Evolutionary conservation across 2,113 vertebrate species (phyloP).

Genomic region (Cochlearius cochlearius): DNA sequence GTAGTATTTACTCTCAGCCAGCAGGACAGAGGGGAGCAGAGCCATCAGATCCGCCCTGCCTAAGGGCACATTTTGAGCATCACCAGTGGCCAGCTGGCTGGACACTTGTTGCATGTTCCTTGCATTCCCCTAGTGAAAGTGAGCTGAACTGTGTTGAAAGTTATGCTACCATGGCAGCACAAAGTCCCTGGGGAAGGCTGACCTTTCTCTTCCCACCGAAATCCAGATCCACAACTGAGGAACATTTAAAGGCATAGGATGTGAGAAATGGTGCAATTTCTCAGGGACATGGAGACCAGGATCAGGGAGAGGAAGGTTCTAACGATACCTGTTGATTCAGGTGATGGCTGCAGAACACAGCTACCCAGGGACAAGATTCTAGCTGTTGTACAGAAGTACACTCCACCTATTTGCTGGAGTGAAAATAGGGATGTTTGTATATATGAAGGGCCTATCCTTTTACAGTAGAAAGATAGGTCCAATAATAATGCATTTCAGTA

Average conservation of each 20-base stretch:
- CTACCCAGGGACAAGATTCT: neutral
- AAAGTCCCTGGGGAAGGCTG: neutral
- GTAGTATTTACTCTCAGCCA: neutral
- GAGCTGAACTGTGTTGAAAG: neutral
- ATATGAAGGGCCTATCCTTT: neutral
- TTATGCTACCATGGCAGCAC: neutral
- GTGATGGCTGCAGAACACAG: neutral
- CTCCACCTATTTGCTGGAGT: neutral
- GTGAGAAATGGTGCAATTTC: neutral
- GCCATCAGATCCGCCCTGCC: neutral
- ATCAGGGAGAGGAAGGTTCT: neutral
- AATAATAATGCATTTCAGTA: neutral
- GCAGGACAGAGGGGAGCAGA: neutral
- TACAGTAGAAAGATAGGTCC: neutral
- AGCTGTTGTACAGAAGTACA: neutral
- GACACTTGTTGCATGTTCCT: neutral
- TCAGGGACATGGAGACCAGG: neutral
- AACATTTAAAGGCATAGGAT: neutral
- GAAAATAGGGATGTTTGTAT: neutral
- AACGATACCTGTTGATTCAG: neutral
- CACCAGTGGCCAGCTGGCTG: neutral
- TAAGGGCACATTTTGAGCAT: neutral
- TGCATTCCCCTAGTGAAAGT: neutral
- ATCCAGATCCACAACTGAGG: neutral
- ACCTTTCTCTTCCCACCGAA: neutral